Evolutionary conservation across 2,113 vertebrate species (phyloP).

Genomic region (Eira barbara): DNA sequence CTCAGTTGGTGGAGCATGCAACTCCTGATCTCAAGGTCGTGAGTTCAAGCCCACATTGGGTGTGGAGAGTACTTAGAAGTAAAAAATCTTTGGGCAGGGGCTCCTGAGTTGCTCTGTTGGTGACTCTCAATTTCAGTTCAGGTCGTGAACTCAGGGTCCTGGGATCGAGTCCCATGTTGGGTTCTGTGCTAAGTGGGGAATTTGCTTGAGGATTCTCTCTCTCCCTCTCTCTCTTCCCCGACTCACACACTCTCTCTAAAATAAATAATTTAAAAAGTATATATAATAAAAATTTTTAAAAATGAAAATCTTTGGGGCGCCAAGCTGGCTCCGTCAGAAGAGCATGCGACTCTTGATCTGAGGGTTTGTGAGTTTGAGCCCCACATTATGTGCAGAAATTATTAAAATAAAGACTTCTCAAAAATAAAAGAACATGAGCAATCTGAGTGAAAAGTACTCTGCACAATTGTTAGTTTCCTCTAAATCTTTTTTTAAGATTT

Average conservation of each 20-base stretch:
- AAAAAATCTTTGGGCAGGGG: not conserved
- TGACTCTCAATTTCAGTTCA: not conserved
- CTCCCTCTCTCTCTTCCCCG: not conserved
- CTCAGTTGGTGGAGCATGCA: not conserved
- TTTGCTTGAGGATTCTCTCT: not conserved
- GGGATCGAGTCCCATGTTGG: not conserved
- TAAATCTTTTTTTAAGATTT: too few relatives aligned
- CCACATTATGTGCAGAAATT: too few relatives aligned
- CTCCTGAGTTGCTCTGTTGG: not conserved
- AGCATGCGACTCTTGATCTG: too few relatives aligned
- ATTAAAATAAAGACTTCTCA: too few relatives aligned
- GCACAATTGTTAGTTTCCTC: too few relatives aligned
- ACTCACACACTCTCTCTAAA: not conserved
- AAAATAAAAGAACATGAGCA: too few relatives aligned
- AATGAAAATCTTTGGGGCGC: too few relatives aligned
- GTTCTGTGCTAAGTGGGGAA: not conserved
- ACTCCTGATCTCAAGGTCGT: not conserved
- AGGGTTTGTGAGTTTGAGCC: too few relatives aligned
- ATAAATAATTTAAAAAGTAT: not conserved
- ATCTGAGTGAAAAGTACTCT: too few relatives aligned
- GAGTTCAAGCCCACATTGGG: not conserved
- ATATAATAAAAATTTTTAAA: too few relatives aligned
- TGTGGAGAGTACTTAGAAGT: not conserved
- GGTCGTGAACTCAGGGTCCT: not conserved
- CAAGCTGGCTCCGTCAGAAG: too few relatives aligned